phyloP scores from a whole-genome alignment of 2,888 invertebrate species.

The Leucophenga maculata region DNA sequence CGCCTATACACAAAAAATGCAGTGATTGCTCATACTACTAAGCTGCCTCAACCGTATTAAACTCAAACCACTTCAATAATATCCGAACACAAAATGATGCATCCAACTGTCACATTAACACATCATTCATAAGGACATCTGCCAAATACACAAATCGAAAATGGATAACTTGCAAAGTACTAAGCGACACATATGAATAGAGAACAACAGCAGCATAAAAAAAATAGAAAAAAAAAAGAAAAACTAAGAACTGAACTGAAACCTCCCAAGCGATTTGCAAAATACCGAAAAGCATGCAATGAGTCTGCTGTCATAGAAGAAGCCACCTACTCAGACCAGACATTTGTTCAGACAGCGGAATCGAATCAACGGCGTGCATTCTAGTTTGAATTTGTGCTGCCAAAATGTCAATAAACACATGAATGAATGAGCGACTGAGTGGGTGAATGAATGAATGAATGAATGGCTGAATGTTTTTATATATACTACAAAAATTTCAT shows the following conservation, averaged over 20 bases:
- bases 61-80: background rate
- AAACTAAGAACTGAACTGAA: background rate
- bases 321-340: background rate
- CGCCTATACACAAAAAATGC: too few relatives aligned
- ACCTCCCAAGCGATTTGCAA: background rate
- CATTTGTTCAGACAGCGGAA: conserved; percentile 12
- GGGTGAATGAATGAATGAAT: conserved; percentile 27
- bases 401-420: conserved; percentile 62
- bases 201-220: background rate
- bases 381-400: conserved; percentile 58
- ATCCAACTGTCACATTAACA: conserved; percentile 67
- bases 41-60: too few relatives aligned
- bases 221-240: background rate
- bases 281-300: background rate
- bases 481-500: conserved; percentile 44
- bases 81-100: conserved; percentile 13
- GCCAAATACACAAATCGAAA: conserved; percentile 52
- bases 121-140: conserved; percentile 71
- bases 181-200: conserved; percentile 9
- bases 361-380: conserved; percentile 11
- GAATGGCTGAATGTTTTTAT: conserved; percentile 40
- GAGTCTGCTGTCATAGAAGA: background rate
- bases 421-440: conserved; percentile 36
- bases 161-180: conserved; percentile 15
- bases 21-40: too few relatives aligned